phyloP scores from a whole-genome alignment of 1,140 invertebrate genomes.

The Rhopalosiphum padi region DNA sequence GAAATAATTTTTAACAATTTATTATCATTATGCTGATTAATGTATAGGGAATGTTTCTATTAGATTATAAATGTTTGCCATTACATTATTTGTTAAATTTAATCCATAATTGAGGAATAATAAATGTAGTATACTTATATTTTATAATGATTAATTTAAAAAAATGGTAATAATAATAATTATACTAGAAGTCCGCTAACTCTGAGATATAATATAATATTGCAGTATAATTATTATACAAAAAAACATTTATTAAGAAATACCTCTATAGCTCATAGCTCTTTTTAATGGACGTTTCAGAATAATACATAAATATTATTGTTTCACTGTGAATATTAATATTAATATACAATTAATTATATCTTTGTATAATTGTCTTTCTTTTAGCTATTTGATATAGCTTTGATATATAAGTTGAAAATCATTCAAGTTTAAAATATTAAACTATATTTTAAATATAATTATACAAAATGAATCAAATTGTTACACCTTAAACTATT shows the following conservation, averaged over 20 bases:
- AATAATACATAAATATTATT: background rate
- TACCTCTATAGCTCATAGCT: background rate
- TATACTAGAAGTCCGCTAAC: no score
- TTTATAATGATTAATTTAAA: background rate
- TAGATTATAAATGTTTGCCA: background rate
- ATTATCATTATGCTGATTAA: background rate
- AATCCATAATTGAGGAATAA: background rate
- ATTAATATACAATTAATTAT: background rate
- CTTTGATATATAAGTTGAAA: background rate
- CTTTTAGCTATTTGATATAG: background rate
- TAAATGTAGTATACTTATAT: background rate
- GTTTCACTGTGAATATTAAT: background rate
- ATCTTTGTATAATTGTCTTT: background rate
- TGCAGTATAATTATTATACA: background rate
- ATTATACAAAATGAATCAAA: background rate
- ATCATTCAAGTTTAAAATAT: background rate
- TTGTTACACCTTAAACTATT: background rate
- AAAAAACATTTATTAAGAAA: background rate
- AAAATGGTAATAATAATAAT: conserved; percentile 1
- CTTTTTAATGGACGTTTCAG: background rate
- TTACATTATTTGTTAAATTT: background rate
- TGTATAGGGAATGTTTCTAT: background rate
- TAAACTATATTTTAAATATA: no score
- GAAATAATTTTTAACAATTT: background rate
- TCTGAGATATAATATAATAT: background rate